Percentiles rank a stretch among this genome's conserved stretches.
Evolutionary conservation across 2,797 vertebrate species (phyloP).

Genomic region (Mallotus villosus): DNA sequence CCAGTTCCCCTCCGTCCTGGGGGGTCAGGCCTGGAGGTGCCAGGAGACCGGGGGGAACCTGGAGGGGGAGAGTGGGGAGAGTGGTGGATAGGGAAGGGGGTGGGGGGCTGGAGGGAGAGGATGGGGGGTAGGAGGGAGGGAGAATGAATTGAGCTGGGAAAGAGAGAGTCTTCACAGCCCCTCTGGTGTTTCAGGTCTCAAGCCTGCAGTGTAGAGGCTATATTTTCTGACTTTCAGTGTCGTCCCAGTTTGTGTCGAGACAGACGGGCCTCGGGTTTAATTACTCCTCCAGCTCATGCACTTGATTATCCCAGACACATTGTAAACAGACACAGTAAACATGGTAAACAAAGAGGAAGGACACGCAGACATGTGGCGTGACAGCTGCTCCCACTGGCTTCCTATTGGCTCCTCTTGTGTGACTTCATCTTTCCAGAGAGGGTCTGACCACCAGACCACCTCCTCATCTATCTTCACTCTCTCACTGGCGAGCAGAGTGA

Average conservation of each 20-base stretch:
- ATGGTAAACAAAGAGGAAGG: too few relatives aligned
- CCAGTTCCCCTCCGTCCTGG: slow-evolving; percentile 59
- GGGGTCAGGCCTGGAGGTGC: slow-evolving; percentile 42
- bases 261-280: background rate
- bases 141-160: too few relatives aligned
- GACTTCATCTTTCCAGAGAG: slow-evolving; percentile 45
- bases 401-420: slow-evolving; percentile 36
- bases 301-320: too few relatives aligned
- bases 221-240: background rate
- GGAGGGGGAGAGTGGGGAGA: slow-evolving; percentile 13
- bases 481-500: slow-evolving; percentile 40
- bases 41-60: slow-evolving; percentile 49
- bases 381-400: slow-evolving; percentile 38
- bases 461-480: slow-evolving; percentile 31
- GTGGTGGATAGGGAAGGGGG: too few relatives aligned
- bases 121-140: too few relatives aligned
- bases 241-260: background rate
- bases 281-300: too few relatives aligned
- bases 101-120: slow-evolving; percentile 31
- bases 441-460: slow-evolving; percentile 52
- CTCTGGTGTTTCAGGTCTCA: too few relatives aligned
- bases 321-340: too few relatives aligned
- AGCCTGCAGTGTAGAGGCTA: too few relatives aligned
- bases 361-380: background rate
- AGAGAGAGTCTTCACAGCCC: too few relatives aligned